A percentile compares a stretch with the other conserved stretches of the same genome.
These are phyloP conservation scores for Neogale vison DNA, from an alignment of 2,113 vertebrate species.

Conservation along the genomic window DNA sequence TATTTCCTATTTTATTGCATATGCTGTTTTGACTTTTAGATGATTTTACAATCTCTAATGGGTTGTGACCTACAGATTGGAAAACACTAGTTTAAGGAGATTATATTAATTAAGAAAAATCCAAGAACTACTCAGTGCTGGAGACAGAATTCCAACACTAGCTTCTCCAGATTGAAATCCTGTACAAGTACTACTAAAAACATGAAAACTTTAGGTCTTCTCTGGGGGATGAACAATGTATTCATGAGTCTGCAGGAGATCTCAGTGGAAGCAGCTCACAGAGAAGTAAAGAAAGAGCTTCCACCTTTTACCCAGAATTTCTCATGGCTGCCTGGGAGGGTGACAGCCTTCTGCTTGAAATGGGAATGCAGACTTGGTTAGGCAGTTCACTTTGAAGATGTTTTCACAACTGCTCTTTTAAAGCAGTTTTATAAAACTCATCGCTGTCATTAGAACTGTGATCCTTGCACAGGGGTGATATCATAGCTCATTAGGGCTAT, in stretches of 20 bases:
- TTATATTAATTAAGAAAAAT: slow-evolving; percentile 5
- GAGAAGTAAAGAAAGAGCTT: not conserved
- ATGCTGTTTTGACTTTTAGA: not conserved
- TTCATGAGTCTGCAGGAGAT: not conserved
- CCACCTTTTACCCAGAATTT: not conserved
- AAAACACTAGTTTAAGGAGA: not conserved
- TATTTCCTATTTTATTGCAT: not conserved
- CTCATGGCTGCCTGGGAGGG: not conserved
- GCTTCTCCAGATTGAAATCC: not conserved
- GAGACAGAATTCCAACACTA: not conserved
- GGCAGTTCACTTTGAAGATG: slow-evolving; percentile 14
- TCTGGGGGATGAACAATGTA: not conserved
- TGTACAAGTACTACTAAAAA: not conserved
- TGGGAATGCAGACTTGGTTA: not conserved
- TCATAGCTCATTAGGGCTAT: not conserved
- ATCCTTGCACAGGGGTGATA: not conserved
- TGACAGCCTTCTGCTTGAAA: not conserved
- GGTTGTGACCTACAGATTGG: not conserved
- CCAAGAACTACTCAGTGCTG: not conserved
- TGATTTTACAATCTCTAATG: not conserved
- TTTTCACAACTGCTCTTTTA: slow-evolving; percentile 26
- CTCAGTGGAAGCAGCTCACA: not conserved
- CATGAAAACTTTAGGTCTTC: not conserved
- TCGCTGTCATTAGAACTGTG: not conserved
- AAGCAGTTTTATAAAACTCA: slow-evolving; percentile 24